Evolutionary conservation across 2,888 invertebrate genomes (phyloP), one percentile per base, ranked within the genome.

Genomic region (Melinaea menophilus): DNA sequence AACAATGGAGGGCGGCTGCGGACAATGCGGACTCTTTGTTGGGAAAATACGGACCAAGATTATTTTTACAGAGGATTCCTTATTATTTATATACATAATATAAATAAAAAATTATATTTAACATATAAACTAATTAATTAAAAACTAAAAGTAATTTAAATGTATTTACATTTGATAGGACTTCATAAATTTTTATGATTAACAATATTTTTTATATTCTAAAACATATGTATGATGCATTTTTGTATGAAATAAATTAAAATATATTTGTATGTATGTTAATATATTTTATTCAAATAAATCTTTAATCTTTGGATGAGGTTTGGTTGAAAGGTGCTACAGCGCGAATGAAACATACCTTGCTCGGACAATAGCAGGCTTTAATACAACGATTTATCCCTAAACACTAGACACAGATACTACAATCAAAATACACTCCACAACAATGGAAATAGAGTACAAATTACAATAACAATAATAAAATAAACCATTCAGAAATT

Each of bases 21-120:
- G 82, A 87, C 87, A 86, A 87, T 85, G 80, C 82, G 75, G 73
- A 79, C 76, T 79, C 85, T 85, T 86, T 85, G 86, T 85, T 79
- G 78, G 74, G 74, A 71, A 75, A 78, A 74, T 72, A 66, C 56
- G 5, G 62, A 0, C 80, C 78, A 59, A 83, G 82, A 84, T 55
- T 72, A 76, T 55, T 58, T 5, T 12, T 45, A 41, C 59, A 60
- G 51, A 54, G 41, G 41, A 41, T 41, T 41, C 41, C 9, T 9
- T 9, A 41, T 41, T 11, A 5, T 41, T 41, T 9, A 9, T 41
- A 41, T 41, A 9, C 11, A 9, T 41, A 22, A 22, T 22, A 22
- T 22, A 22, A 22, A 22, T 22, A 22, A 22, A 22, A 22, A 22
- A 22, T 22, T 1, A 22, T 22, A 22, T 22, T 22, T 22, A 22